Evolutionary conservation across 2,113 vertebrate species (phyloP), one percentile per base, ranked within the genome.

Genomic region (Hippocampus barbouri): DNA sequence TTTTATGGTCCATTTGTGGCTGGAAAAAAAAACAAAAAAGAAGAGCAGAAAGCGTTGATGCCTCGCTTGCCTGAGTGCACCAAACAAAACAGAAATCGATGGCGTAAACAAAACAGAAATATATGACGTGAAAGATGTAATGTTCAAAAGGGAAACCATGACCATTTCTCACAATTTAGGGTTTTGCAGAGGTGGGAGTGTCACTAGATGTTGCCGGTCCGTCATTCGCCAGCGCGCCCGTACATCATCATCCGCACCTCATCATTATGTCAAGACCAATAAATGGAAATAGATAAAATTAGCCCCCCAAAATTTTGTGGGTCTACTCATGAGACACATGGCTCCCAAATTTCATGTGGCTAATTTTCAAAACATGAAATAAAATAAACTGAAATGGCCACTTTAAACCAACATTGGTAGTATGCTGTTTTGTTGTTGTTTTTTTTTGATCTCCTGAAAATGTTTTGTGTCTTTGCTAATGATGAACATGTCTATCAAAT

Each of bases 1-100:
- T 70, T 68, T 69, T 66, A 77, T 73, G 69, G 70, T 65, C 78
- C 68, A 0, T 77, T 70, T 70, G 66, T 16, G 40, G 34, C 10
- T 21, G 3, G 2, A 1, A 23, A 43, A 45, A 40, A 47, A 34
- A 34, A 34, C 4, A 47, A 27, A 45, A 25, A 18, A 25, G 23
- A 47, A 66, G 25, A 27, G 57, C 25, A 30, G 25, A 30, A 25
- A 16, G 57, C 15, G 25, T 60, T 30, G 14, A 18, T 34, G 27
- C 27, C 59, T 30, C 15, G 27, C 16, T 34, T 30, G 59, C 15
- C 16, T 34, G 34, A 15, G 14, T 18, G 15, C 27, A 61, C 34
- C 59, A 61, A 61, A 61, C 59, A 34, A 61, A 61, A 61, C 27
- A 9, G 59, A 14, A 61, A 61, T 38, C 34, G 15, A 18, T 34